A percentile compares a stretch with the other conserved stretches of the same genome.
Conservation (phyloP, 2,888 invertebrate genomes). For the Caenorhabditis zanzibari region DNA sequence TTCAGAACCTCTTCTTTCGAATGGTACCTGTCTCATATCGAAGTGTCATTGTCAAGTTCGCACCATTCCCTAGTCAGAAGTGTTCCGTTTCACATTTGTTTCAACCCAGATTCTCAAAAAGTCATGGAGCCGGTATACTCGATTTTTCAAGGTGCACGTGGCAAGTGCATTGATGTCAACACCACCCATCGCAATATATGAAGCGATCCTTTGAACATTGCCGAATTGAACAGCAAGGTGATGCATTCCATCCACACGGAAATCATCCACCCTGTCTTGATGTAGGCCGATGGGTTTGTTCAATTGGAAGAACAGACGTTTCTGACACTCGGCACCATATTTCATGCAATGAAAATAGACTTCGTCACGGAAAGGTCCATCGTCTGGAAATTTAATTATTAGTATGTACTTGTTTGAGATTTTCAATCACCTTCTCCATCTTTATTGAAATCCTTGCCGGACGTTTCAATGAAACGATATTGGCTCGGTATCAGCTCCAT, state of each 20-base stretch:
- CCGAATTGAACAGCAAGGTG: slow-evolving; percentile 18
- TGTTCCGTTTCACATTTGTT: not conserved
- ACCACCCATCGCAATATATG: not conserved
- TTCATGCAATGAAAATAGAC: slow-evolving; percentile 51
- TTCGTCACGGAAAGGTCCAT: slow-evolving; percentile 52
- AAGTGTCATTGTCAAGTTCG: no score
- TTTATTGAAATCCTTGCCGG: not conserved
- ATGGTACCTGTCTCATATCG: no score
- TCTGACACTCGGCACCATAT: slow-evolving; percentile 58
- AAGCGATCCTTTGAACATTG: not conserved
- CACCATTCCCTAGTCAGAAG: no score
- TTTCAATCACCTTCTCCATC: no score
- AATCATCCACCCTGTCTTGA: no score
- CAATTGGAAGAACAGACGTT: slow-evolving; percentile 35
- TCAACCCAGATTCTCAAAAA: not conserved
- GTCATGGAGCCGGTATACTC: not conserved
- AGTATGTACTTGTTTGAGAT: no score
- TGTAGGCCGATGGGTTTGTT: slow-evolving; percentile 24
- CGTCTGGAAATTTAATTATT: not conserved
- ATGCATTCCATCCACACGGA: slow-evolving; percentile 19
- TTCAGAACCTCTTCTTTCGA: no score
- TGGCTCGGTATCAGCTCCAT: no score
- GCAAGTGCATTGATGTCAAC: slow-evolving; percentile 39
- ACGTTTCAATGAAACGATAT: not conserved
- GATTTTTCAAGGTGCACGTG: not conserved